These are phyloP conservation scores for Amphipoea oculea DNA, from an alignment of 2,888 invertebrate genomes.

Conservation along the genomic window DNA sequence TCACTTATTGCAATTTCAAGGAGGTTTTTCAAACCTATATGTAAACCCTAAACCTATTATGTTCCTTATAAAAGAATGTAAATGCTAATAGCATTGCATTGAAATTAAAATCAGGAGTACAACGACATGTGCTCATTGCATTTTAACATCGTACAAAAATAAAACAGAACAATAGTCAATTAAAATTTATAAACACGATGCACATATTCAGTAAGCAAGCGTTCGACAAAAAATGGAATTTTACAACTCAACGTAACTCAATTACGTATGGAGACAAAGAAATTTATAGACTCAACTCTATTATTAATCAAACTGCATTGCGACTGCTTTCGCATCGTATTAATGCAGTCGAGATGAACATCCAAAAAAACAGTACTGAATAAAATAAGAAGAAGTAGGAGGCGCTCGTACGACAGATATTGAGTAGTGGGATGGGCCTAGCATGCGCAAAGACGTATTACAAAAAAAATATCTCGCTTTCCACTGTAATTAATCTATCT, in stretches of 20 bases:
- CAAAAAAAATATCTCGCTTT: constrained; percentile 76
- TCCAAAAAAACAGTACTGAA: constrained; percentile 83
- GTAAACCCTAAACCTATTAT: constrained; percentile 14
- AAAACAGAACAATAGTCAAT: constrained; percentile 60
- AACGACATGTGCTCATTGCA: constrained; percentile 48
- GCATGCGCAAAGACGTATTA: constrained; percentile 89
- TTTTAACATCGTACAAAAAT: constrained; percentile 53
- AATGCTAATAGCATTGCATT: constrained; percentile 52
- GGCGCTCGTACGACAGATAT: constrained; percentile 89
- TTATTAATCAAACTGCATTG: constrained; percentile 89
- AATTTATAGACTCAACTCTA: constrained; percentile 72
- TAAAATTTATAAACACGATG: constrained; percentile 57
- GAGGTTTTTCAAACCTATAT: constrained; percentile 35
- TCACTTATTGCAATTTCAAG: constrained; percentile 42
- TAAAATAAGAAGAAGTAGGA: constrained; percentile 90
- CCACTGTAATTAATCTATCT: constrained; percentile 82
- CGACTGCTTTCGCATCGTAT: constrained; percentile 80
- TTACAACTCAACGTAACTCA: constrained; percentile 51
- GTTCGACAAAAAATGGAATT: constrained; percentile 34
- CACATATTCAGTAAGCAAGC: constrained; percentile 43
- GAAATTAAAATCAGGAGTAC: constrained; percentile 49
- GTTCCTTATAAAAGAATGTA: constrained; percentile 28
- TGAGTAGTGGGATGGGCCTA: constrained; percentile 90
- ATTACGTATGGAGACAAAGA: constrained; percentile 57
- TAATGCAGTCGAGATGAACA: constrained; percentile 87